phyloP scores from a whole-genome alignment of 1,140 invertebrate genomes.

The Drosophila littoralis region DNA sequence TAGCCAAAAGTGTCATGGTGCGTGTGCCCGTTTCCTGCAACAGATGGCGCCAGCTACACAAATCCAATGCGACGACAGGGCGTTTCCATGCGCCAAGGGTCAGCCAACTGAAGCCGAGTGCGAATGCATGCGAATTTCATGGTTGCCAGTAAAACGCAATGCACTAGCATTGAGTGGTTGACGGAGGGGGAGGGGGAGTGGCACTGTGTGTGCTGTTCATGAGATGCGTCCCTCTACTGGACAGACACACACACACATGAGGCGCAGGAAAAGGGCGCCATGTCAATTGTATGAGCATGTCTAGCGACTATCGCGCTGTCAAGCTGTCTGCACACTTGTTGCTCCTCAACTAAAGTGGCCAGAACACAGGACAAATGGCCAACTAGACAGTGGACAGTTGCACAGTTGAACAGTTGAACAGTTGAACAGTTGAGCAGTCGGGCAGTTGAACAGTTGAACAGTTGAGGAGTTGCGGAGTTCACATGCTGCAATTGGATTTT shows the following conservation, averaged over 20 bases:
- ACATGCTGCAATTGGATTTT: slow-evolving; percentile 48
- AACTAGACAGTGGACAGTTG: not conserved
- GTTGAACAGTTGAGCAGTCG: not conserved
- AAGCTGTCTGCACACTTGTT: slow-evolving; percentile 29
- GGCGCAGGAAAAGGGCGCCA: not conserved
- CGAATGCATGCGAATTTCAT: slow-evolving; percentile 15
- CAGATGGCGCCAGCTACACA: slow-evolving; percentile 28
- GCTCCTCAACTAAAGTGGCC: slow-evolving; percentile 1
- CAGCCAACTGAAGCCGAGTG: slow-evolving; percentile 4
- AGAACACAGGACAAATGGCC: not conserved
- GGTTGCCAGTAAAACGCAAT: slow-evolving; percentile 2
- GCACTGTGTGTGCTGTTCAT: too few relatives aligned
- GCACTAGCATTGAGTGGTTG: not conserved
- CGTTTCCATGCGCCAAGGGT: not conserved
- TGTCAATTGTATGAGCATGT: not conserved
- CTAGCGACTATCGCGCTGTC: slow-evolving; percentile 7
- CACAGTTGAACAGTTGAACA: not conserved
- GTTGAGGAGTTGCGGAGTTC: not conserved
- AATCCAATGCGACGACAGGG: not conserved
- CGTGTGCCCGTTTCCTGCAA: slow-evolving; percentile 15
- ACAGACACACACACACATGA: not conserved
- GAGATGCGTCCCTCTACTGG: not conserved
- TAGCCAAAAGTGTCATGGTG: slow-evolving; percentile 58
- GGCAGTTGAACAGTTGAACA: not conserved
- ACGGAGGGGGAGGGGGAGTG: not conserved